phyloP scores from a whole-genome alignment of 1,140 invertebrate species.

The Solenopsis invicta region DNA sequence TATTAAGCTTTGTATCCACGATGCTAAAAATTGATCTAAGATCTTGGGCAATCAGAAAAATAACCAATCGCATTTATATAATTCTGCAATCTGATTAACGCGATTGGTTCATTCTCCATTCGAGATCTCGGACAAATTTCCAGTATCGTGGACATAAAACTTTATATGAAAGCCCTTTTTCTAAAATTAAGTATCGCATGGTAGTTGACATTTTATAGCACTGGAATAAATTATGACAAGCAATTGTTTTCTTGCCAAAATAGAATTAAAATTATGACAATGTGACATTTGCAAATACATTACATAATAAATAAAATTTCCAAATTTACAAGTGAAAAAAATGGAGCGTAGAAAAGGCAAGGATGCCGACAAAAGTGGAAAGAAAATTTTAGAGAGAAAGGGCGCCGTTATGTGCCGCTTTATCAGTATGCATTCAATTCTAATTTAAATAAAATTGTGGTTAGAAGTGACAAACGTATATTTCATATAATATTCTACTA shows the following conservation, averaged over 20 bases:
- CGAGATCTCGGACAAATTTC: too few relatives aligned
- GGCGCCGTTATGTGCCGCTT: constrained; percentile 32
- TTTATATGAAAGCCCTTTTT: too few relatives aligned
- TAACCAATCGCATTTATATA: too few relatives aligned
- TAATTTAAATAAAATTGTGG: constrained; percentile 32
- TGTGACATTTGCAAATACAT: constrained; percentile 1
- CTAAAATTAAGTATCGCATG: too few relatives aligned
- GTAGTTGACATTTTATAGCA: background rate
- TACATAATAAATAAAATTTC: constrained; percentile 9
- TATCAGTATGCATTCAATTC: constrained; percentile 53
- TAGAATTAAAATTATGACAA: constrained; percentile 19
- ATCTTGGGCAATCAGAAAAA: too few relatives aligned
- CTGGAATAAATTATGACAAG: background rate
- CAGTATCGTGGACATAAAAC: too few relatives aligned
- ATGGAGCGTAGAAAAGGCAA: constrained; percentile 23
- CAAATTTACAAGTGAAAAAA: constrained; percentile 46
- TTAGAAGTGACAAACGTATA: background rate
- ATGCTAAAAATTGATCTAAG: too few relatives aligned
- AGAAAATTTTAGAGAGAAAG: constrained; percentile 35
- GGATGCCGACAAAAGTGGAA: background rate
- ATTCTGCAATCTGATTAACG: too few relatives aligned
- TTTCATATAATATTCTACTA: constrained; percentile 21
- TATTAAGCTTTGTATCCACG: too few relatives aligned
- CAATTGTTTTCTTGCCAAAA: constrained; percentile 33
- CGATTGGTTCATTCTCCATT: too few relatives aligned